Conservation (phyloP, 2,888 invertebrate genomes). For the Toxonevra muliebris region DNA sequence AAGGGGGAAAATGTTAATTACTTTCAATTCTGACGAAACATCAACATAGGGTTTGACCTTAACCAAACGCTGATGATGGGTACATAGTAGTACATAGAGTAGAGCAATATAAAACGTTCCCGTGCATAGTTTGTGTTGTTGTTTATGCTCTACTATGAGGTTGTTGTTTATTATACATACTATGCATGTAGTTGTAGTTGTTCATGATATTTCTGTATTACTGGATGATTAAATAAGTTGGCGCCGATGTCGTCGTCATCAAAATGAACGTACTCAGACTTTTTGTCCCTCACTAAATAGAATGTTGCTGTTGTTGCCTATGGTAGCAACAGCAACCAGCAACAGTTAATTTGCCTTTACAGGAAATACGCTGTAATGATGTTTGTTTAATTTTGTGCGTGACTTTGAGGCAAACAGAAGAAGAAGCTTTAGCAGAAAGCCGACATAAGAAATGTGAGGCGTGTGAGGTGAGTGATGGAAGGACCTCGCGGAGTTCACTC, state of each 20-base stretch:
- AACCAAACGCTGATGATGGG: neutral
- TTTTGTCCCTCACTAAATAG: no score
- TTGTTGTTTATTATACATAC: no score
- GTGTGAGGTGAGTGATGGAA: neutral
- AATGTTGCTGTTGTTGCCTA: no score
- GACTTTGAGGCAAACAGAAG: conserved; percentile 14
- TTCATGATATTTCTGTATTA: neutral
- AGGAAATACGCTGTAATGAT: conserved; percentile 36
- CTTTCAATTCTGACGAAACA: conserved; percentile 2
- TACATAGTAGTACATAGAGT: no score
- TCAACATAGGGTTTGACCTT: conserved; percentile 2
- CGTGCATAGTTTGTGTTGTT: no score
- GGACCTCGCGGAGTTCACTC: neutral
- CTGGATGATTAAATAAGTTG: neutral
- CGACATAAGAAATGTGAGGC: neutral
- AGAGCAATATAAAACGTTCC: no score
- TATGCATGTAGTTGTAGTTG: neutral
- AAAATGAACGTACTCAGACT: no score
- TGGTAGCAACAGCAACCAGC: no score
- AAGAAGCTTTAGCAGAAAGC: no score
- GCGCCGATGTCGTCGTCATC: neutral
- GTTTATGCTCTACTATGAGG: no score
- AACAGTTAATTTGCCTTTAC: neutral
- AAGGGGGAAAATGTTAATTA: neutral
- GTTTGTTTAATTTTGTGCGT: conserved; percentile 47